Conservation (phyloP, 2,797 vertebrate genomes). For the Parauchenoglanis ngamensis region DNA sequence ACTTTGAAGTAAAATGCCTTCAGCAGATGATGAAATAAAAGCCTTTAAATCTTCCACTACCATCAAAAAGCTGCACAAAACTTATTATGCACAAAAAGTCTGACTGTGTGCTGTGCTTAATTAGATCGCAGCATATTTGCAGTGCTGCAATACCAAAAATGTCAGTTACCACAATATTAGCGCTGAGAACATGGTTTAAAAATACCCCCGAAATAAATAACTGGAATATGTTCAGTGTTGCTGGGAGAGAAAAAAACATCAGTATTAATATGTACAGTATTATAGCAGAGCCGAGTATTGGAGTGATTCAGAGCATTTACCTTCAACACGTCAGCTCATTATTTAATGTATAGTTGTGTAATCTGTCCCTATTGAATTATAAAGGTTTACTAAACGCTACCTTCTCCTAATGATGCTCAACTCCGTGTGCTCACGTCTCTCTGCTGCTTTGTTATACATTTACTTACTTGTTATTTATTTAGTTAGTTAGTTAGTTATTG, state of each 20-base stretch:
- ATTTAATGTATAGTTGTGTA: background rate
- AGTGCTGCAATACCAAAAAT: background rate
- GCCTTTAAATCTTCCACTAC: background rate
- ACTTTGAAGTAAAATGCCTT: conserved; percentile 28
- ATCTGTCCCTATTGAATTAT: background rate
- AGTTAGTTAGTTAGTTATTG: background rate
- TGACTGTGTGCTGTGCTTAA: background rate
- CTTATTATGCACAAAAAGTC: background rate
- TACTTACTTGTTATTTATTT: background rate
- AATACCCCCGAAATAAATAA: background rate
- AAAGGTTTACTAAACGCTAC: background rate
- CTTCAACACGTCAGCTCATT: background rate
- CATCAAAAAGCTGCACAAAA: background rate
- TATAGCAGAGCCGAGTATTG: background rate
- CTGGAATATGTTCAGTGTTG: background rate
- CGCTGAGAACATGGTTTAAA: background rate
- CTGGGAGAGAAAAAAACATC: background rate
- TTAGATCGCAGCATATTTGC: conserved; percentile 21
- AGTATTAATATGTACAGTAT: background rate
- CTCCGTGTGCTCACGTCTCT: background rate
- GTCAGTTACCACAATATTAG: background rate
- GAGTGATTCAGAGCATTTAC: background rate
- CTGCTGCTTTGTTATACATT: background rate
- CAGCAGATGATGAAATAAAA: conserved; percentile 2
- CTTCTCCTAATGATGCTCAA: background rate